These are phyloP conservation scores for Oxyura jamaicensis DNA, from an alignment of 2,113 vertebrate genomes.

Conservation along the genomic window DNA sequence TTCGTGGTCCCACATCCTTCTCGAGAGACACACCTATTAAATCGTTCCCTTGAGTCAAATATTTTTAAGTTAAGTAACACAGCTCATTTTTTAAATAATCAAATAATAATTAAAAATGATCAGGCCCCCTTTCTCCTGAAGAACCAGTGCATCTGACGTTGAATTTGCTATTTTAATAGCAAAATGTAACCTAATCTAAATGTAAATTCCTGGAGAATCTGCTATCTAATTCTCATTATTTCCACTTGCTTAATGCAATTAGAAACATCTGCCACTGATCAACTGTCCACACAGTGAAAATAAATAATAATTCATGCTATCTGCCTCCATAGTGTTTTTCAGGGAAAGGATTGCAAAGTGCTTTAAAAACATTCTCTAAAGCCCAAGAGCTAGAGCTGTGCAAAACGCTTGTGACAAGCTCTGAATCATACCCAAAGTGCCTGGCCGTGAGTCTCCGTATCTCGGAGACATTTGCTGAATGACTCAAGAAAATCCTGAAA, in stretches of 20 bases:
- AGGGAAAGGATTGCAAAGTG: background rate
- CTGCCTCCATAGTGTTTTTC: constrained; percentile 18
- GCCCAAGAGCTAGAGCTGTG: background rate
- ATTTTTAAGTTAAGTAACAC: constrained; percentile 41
- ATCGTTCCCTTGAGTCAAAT: constrained; percentile 3
- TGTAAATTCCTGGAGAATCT: constrained; percentile 69
- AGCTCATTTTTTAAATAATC: constrained; percentile 43
- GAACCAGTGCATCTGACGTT: background rate
- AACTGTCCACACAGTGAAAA: constrained; percentile 59
- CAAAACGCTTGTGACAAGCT: constrained; percentile 30
- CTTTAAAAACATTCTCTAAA: background rate
- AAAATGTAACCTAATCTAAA: constrained; percentile 68
- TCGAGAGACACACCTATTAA: background rate
- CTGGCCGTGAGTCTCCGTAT: background rate
- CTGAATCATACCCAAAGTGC: background rate
- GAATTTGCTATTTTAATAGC: constrained; percentile 43
- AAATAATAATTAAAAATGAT: constrained; percentile 61
- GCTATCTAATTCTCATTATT: constrained; percentile 72
- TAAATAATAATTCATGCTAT: constrained; percentile 56
- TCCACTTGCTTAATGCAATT: constrained; percentile 73
- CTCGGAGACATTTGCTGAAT: background rate
- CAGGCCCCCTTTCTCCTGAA: background rate
- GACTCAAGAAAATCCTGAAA: background rate
- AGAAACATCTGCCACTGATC: constrained; percentile 71
- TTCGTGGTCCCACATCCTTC: background rate